A percentile compares a stretch with the other conserved stretches of the same genome.
Conservation (phyloP, 2,888 invertebrate species). For the Matsumyia berberina region DNA sequence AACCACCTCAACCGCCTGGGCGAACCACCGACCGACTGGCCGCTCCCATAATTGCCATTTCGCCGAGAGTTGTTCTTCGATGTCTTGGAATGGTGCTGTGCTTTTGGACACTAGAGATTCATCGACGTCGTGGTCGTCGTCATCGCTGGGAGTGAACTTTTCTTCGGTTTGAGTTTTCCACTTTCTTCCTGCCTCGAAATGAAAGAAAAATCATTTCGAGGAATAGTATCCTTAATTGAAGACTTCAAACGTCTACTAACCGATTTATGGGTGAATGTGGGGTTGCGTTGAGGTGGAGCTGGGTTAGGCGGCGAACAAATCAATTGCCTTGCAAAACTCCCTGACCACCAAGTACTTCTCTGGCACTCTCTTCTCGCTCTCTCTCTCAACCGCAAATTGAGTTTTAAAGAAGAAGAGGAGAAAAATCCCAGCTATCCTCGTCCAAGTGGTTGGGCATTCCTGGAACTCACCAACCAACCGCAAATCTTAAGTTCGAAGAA, state of each 20-base stretch:
- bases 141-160: constrained; percentile 13
- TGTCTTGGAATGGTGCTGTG: constrained; percentile 4
- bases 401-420: constrained; percentile 45
- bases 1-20: constrained; percentile 24
- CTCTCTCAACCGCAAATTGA: constrained; percentile 61
- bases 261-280: constrained; percentile 55
- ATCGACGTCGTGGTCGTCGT: constrained; percentile 2
- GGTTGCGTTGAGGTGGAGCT: background rate
- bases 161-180: constrained; percentile 23
- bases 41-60: constrained; percentile 65
- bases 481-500: constrained; percentile 46
- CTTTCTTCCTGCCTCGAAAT: constrained; percentile 41
- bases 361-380: background rate
- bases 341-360: constrained; percentile 57
- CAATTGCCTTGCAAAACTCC: constrained; percentile 53
- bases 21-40: constrained; percentile 10
- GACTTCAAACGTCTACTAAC: constrained; percentile 65
- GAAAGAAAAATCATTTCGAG: constrained; percentile 47
- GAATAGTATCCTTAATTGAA: constrained; percentile 60
- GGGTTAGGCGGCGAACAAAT: constrained; percentile 30
- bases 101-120: constrained; percentile 20
- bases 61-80: constrained; percentile 39
- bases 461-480: constrained; percentile 22
- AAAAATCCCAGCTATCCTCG: constrained; percentile 20
- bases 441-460: background rate